Evolutionary conservation across 2,113 vertebrate species (phyloP), one percentile per base, ranked within the genome.

Genomic region (Ictalurus furcatus): DNA sequence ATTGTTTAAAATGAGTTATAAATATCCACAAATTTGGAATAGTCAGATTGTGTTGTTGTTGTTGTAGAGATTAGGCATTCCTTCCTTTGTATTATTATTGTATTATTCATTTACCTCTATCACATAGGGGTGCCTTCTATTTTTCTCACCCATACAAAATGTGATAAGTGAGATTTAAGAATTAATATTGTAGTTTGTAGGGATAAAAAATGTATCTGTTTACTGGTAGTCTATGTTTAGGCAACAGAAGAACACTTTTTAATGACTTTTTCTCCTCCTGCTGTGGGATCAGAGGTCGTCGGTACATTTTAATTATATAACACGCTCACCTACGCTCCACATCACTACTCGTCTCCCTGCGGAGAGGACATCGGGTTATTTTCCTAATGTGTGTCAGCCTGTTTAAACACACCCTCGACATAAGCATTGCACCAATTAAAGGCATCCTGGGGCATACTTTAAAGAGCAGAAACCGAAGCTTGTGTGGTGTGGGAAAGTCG

Each of bases 361-460:
- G 74, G 84, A 71, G 44, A 74, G 30, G 85, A 40, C 63, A 74
- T 69, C 48, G 79, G 88, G 85, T 87, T 86, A 65, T 76, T 81
- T 89, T 87, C 34, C 16, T 9, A 34, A 85, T 80, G 90, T 23
- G 5, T 79, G 76, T 12, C 21, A 58, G 81, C 81, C 78, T 84
- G 85, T 91, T 89, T 81, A 87, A 84, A 84, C 40, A 67, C 73
- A 89, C 48, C 73, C 52, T 74, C 71, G 28, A 67, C 56, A 82
- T 80, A 87, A 89, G 79, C 48, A 73, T 9, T 25, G 74, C 44
- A 21, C 84, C 90, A 89, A 87, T 91, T 85, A 89, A 91, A 91
- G 58, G 56, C 71, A 17, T 87, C 80, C 85, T 69, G 85, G 34
- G 40, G 73, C 59, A 80, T 59, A 19, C 37, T 85, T 73, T 67